These are phyloP conservation scores for Epinephelus cyanopodus DNA, from an alignment of 2,113 vertebrate genomes.

Conservation along the genomic window DNA sequence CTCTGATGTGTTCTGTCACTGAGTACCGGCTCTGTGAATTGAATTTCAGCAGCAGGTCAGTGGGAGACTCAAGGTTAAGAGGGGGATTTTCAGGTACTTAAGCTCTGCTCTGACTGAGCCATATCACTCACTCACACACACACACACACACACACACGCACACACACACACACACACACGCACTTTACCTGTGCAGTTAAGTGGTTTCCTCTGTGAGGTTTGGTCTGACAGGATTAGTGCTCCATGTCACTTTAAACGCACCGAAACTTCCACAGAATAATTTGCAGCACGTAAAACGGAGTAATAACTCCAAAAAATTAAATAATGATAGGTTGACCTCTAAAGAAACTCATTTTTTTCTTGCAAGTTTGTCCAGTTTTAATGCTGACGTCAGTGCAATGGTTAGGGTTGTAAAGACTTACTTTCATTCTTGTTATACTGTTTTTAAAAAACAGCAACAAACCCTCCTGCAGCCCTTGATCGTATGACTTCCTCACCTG, in stretches of 20 bases:
- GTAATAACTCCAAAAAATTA: too few relatives aligned
- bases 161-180: slow-evolving; percentile 29
- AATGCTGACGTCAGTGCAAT: background rate
- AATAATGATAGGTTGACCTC: too few relatives aligned
- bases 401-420: too few relatives aligned
- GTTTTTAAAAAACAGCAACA: background rate
- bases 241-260: slow-evolving; percentile 1
- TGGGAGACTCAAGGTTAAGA: slow-evolving; percentile 33
- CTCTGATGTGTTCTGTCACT: background rate
- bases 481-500: slow-evolving; percentile 26
- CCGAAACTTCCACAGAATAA: background rate
- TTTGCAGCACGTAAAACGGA: background rate
- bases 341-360: background rate
- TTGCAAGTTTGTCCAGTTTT: background rate
- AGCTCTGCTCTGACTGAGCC: slow-evolving; percentile 16
- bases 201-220: slow-evolving; percentile 37
- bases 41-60: slow-evolving; percentile 36
- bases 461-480: background rate
- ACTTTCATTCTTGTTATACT: background rate
- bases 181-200: slow-evolving; percentile 50
- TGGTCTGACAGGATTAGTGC: slow-evolving; percentile 32
- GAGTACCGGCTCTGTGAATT: background rate
- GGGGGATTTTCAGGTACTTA: slow-evolving; percentile 42
- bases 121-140: slow-evolving; percentile 4
- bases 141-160: slow-evolving; percentile 34